Conservation (phyloP, 2,113 vertebrate species). For the Puntigrus tetrazona region DNA sequence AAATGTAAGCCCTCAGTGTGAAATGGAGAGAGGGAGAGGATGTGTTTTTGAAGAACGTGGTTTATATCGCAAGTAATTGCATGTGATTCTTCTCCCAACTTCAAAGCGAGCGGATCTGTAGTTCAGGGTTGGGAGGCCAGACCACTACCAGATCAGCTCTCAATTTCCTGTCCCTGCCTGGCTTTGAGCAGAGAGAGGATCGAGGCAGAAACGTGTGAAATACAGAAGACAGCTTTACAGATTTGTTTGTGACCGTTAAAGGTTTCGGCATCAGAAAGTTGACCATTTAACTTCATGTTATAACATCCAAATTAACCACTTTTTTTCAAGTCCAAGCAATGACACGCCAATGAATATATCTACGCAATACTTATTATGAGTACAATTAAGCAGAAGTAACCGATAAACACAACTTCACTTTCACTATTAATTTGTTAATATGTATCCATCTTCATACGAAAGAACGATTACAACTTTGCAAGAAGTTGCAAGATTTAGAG, state of each 20-base stretch:
- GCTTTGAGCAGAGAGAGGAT: conserved; percentile 42
- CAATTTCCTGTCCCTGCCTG: conserved; percentile 76
- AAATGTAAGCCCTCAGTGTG: conserved; percentile 18
- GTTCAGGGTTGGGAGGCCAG: conserved; percentile 73
- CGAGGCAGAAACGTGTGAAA: conserved; percentile 24
- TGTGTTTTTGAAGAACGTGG: conserved; percentile 69
- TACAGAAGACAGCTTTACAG: conserved; percentile 15
- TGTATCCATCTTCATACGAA: neutral
- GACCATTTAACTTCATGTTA: neutral
- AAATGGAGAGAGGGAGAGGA: conserved; percentile 30
- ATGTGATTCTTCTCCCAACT: conserved; percentile 71
- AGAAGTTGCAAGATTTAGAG: neutral
- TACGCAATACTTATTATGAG: neutral
- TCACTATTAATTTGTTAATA: neutral
- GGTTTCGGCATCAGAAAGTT: neutral
- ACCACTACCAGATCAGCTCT: conserved; percentile 66
- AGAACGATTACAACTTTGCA: neutral
- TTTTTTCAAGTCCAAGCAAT: neutral
- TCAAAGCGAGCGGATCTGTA: conserved; percentile 69
- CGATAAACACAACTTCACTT: neutral
- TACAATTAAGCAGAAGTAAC: neutral
- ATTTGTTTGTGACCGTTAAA: neutral
- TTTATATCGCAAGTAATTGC: conserved; percentile 70
- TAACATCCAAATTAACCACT: neutral
- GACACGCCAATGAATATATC: neutral